Evolutionary conservation across 2,113 vertebrate genomes (phyloP).

Genomic region (Phalacrocorax pelagicus): DNA sequence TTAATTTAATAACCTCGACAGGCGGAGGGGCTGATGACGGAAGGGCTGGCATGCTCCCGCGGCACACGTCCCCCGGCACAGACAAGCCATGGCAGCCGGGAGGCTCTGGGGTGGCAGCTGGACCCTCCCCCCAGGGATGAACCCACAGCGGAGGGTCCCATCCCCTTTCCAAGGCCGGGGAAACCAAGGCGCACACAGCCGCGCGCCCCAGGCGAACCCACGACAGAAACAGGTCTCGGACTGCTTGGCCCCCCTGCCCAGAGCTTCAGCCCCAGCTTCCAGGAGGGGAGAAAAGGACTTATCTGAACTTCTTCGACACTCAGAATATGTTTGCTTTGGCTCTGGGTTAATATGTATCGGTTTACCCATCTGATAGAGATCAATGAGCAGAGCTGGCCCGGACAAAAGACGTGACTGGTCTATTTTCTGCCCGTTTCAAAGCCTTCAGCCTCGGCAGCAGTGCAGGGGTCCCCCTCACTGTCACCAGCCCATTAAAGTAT

Average conservation of each 20-base stretch:
- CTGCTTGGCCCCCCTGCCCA: not conserved
- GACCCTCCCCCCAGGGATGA: fast-evolving
- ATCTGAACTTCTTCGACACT: not conserved
- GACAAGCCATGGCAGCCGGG: fast-evolving
- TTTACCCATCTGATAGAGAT: slow-evolving; percentile 22
- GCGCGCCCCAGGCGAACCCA: fast-evolving
- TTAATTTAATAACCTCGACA: not conserved
- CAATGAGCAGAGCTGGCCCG: not conserved
- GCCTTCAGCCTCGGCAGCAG: not conserved
- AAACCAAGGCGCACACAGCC: not conserved
- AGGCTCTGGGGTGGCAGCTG: not conserved
- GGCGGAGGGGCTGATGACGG: fast-evolving
- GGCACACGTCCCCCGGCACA: not conserved
- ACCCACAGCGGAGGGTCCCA: fast-evolving
- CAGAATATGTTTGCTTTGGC: not conserved
- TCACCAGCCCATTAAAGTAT: not conserved
- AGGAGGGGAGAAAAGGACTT: not conserved
- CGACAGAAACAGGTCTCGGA: not conserved
- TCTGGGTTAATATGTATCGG: not conserved
- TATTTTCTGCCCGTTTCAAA: not conserved
- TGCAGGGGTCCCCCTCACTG: fast-evolving
- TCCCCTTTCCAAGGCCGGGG: not conserved
- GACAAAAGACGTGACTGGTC: not conserved
- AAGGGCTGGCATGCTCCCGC: not conserved
- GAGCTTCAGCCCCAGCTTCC: not conserved